phyloP scores from a whole-genome alignment of 2,797 vertebrate genomes.

The Rachycentron canadum region DNA sequence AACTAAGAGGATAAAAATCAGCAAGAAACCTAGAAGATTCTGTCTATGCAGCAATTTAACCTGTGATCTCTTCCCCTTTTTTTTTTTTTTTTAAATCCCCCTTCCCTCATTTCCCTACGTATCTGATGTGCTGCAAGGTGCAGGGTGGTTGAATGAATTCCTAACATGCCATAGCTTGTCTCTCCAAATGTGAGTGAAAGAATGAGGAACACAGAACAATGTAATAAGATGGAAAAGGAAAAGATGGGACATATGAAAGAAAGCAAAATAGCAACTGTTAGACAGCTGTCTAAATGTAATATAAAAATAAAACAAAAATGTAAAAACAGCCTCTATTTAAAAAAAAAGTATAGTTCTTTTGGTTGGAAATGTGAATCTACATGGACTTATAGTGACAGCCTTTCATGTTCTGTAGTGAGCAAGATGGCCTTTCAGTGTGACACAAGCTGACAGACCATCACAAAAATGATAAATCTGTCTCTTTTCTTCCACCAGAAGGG shows the following conservation, averaged over 20 bases:
- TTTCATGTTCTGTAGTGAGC: constrained; percentile 23
- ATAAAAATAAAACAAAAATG: neutral
- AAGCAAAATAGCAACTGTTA: constrained; percentile 13
- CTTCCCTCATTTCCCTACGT: constrained; percentile 24
- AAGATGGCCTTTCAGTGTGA: constrained; percentile 38
- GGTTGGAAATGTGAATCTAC: neutral
- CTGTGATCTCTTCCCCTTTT: constrained; percentile 45
- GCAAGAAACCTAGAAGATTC: neutral
- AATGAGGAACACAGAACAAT: constrained; percentile 16
- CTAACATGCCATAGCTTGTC: constrained; percentile 76
- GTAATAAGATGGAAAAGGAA: constrained; percentile 20
- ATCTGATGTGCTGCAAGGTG: constrained; percentile 79
- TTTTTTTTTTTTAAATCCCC: constrained; percentile 43
- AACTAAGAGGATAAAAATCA: constrained; percentile 39
- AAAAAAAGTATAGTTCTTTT: constrained; percentile 10
- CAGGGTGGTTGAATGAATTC: constrained; percentile 73
- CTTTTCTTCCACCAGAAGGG: constrained; percentile 32
- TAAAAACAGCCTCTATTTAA: constrained; percentile 2
- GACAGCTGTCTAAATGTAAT: neutral
- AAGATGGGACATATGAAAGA: constrained; percentile 39
- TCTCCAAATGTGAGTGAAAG: constrained; percentile 50
- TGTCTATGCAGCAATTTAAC: constrained; percentile 39
- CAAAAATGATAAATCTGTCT: constrained; percentile 45
- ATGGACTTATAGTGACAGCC: constrained; percentile 31
- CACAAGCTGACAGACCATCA: constrained; percentile 48